Evolutionary conservation across 1,140 invertebrate genomes (phyloP).

Genomic region (Nasonia vitripennis): DNA sequence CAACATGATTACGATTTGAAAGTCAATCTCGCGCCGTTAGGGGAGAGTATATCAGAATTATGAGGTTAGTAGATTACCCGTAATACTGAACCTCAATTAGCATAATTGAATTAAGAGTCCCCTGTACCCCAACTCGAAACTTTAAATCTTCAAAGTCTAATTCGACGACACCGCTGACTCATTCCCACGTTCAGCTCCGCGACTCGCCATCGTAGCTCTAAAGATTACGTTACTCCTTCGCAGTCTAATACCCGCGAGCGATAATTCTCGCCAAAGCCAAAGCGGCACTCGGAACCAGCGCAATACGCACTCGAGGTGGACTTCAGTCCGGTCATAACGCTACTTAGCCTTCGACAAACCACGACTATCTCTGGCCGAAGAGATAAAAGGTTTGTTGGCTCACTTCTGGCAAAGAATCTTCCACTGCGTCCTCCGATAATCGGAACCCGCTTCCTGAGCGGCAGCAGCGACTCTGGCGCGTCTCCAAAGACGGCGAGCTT

Average conservation of each 20-base stretch:
- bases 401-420: not conserved
- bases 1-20: not conserved
- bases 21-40: not conserved
- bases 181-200: not conserved
- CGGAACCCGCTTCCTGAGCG: constrained; percentile 1
- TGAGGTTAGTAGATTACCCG: not conserved
- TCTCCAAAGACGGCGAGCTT: not conserved
- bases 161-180: not conserved
- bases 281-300: not conserved
- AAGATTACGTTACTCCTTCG: not conserved
- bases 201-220: not conserved
- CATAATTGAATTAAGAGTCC: not conserved
- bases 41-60: not conserved
- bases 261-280: not conserved
- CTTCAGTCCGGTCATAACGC: not conserved
- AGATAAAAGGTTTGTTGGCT: constrained; percentile 37
- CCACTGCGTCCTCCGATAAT: constrained; percentile 11
- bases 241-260: not conserved
- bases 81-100: not conserved
- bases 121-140: not conserved
- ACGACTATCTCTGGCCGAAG: not conserved
- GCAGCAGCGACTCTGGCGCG: not conserved
- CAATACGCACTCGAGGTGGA: not conserved
- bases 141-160: not conserved
- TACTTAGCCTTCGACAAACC: not conserved